Evolutionary conservation across 2,888 invertebrate genomes (phyloP).

Genomic region (Odontomyia ornata): DNA sequence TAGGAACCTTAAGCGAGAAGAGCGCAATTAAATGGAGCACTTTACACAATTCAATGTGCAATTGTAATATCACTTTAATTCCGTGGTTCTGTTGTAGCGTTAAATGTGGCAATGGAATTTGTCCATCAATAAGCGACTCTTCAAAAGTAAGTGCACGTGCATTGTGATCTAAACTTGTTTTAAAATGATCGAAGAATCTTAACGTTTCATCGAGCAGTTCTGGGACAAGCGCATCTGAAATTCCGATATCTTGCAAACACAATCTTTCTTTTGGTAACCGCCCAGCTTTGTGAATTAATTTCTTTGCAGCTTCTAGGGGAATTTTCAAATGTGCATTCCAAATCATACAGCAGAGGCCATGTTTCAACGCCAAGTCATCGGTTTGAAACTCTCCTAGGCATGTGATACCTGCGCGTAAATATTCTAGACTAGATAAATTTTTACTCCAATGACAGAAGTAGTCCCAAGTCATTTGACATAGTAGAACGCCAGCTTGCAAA

Average conservation of each 20-base stretch:
- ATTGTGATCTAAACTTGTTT: constrained; percentile 57
- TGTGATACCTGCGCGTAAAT: constrained; percentile 75
- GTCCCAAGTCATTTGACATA: constrained; percentile 92
- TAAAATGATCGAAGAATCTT: constrained; percentile 59
- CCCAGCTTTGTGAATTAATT: constrained; percentile 82
- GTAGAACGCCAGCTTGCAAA: constrained; percentile 77
- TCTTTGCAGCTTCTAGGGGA: constrained; percentile 77
- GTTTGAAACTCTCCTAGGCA: constrained; percentile 68
- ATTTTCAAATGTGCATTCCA: constrained; percentile 91
- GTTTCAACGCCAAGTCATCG: constrained; percentile 65
- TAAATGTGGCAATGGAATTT: constrained; percentile 72
- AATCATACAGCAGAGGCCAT: constrained; percentile 84
- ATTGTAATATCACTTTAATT: constrained; percentile 77
- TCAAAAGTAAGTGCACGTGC: constrained; percentile 61
- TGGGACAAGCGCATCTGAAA: constrained; percentile 71
- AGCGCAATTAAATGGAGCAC: constrained; percentile 81
- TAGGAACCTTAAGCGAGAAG: constrained; percentile 78
- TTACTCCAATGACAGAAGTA: constrained; percentile 88
- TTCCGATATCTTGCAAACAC: constrained; percentile 79
- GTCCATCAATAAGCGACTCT: constrained; percentile 60
- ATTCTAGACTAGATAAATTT: constrained; percentile 71
- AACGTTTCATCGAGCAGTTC: constrained; percentile 71
- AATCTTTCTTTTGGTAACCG: constrained; percentile 86
- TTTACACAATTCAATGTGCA: constrained; percentile 82
- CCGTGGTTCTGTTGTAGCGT: constrained; percentile 80